Base-by-base conservation (phyloP, 2,888 invertebrate genomes). In the Crematogaster levior region DNA sequence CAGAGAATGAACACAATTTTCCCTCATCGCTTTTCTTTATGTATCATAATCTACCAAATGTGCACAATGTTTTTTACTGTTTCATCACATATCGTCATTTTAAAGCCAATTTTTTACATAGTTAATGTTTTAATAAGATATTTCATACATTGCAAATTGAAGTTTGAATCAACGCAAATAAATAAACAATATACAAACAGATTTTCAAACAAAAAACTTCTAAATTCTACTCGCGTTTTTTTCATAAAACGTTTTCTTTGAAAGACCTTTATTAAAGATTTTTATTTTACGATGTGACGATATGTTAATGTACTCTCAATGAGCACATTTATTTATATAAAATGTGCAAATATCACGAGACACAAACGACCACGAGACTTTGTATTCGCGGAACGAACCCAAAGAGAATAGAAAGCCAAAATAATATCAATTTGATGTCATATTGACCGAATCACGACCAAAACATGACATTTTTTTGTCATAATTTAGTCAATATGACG, bases 11-110 rank as follows among this genome's bases (percentile, higher is more conserved):
- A 56, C 40, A 27, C 21, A 30, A 43, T 70, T 70, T 70, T 68
- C 27, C 53, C 40, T 68, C 66, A 30, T 70, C 34, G 66, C 37
- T 7, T 30, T 65, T 43, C 7, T 10, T 56, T 12, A 2, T 30
- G 30, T 30, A 12, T 12, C 10, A 60, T 21, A 40, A 30, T 60
- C 40, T 53, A 40, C 40, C 27, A 72, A 24, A 24, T 37, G 56
- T 15, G 21, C 40, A 51, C 21, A 77, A 53, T 77, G n/a, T n/a
- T 77, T 68, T 66, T 21, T 24, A 56, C 3, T 3, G 66, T 75
- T 75, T n/a, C 12, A n/a, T 40, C 21, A 27, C 21, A 40, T 77
- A 40, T 77, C 40, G 66, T 66, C 75, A 75, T n/a, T 75, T 75
- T 66, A 40, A 27, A 66, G 1, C 21, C 53, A 21, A 18, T 15